Evolutionary conservation across 2,797 vertebrate species (phyloP), one percentile per base, ranked within the genome.

Genomic region (Myotis vivesi): DNA sequence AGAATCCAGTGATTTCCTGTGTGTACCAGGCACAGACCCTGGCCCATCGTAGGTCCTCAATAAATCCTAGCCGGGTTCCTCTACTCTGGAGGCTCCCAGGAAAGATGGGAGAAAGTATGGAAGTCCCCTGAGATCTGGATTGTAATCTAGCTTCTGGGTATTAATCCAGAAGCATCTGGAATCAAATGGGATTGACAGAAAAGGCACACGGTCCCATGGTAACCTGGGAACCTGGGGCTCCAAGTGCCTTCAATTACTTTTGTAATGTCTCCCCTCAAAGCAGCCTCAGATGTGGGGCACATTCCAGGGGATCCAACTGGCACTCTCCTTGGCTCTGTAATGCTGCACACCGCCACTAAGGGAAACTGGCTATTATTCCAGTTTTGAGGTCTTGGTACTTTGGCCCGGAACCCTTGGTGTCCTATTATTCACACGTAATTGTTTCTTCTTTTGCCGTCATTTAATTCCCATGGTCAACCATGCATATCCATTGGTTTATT

Each of bases 381-480:
- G n/a, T 41, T 16, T 16, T 71, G 38, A 62, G 30, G 13, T 62
- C 75, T 59, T 38, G 20, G 53, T 76, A 80, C 15, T 83, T 23
- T 75, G 4, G 55, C 55, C 55, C 10, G 53, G 23, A 55, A 80
- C 49, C 41, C 71, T 15, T 51, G 8, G 16, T 28, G 22, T 53
- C 36, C 55, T 28, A 51, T 57, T 44, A 75, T 20, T 62, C 53
- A 10, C 4, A 9, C 20, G 1, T 22, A 93, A 88, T 5, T 38
- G 19, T 44, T 71, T 90, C 55, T 62, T 55, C 30, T 69, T 77
- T 69, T 79, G 15, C 19, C 17, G 59, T 79, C 51, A 83, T 36
- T 76, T n/a, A 30, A 8, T 81, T 82, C 93, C 69, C 68, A 53
- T 57, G 88, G 87, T 71, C 84, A 93, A 33, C 46, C 69, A 82